phyloP scores from a whole-genome alignment of 2,797 vertebrate species.

The Monodelphis domestica region DNA sequence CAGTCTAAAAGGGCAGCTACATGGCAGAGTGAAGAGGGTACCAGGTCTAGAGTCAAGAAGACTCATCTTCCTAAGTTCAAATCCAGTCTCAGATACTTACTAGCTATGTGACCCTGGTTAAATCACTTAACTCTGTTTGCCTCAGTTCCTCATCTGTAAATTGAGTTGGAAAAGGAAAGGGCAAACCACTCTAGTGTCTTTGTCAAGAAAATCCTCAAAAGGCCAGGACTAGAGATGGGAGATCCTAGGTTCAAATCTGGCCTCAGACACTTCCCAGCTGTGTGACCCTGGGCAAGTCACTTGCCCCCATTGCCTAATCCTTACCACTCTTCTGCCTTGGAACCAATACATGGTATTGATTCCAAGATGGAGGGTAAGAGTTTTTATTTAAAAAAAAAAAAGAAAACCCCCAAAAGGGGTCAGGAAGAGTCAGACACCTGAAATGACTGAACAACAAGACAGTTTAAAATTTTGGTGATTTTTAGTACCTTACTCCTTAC shows the following conservation, averaged over 20 bases:
- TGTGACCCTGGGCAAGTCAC: too few relatives aligned
- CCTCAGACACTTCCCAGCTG: too few relatives aligned
- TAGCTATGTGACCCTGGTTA: background rate
- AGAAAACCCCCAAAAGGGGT: background rate
- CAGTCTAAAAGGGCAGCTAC: background rate
- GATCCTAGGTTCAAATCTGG: too few relatives aligned
- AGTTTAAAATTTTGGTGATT: background rate
- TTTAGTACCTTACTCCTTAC: background rate
- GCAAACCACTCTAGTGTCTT: background rate
- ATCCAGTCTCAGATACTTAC: background rate
- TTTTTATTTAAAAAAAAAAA: too few relatives aligned
- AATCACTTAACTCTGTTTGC: background rate
- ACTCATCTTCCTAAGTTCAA: background rate
- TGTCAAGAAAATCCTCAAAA: background rate
- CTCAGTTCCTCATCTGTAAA: background rate
- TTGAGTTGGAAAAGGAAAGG: background rate
- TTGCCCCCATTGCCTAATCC: too few relatives aligned
- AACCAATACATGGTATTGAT: too few relatives aligned
- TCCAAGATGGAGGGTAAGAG: too few relatives aligned
- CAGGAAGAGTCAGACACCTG: background rate
- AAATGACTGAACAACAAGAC: background rate
- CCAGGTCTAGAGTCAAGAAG: background rate
- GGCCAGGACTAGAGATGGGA: too few relatives aligned
- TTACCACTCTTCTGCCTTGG: too few relatives aligned
- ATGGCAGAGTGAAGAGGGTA: background rate